A percentile compares a stretch with the other conserved stretches of the same genome.
These are phyloP conservation scores for Heliconius hermathena DNA, from an alignment of 1,140 invertebrate species.

Conservation along the genomic window DNA sequence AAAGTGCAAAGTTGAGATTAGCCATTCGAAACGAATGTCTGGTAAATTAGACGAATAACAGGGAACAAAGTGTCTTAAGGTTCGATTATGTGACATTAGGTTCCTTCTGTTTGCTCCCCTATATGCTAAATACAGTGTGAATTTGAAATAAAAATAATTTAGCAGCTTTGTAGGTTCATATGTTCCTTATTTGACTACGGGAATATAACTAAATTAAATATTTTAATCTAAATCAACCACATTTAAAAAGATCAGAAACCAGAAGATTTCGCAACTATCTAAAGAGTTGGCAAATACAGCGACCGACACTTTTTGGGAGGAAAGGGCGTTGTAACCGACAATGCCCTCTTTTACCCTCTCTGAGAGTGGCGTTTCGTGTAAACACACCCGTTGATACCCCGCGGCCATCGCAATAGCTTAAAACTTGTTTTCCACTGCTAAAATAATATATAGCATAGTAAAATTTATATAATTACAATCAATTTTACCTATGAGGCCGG, in stretches of 20 bases:
- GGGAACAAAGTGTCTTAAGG: not conserved
- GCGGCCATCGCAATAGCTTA: slow-evolving; percentile 55
- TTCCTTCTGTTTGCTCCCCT: not conserved
- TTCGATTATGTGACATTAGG: not conserved
- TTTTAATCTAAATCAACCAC: too few species aligned
- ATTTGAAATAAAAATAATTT: not conserved
- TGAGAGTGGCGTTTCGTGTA: slow-evolving; percentile 59
- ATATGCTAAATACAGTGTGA: not conserved
- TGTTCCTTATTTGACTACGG: too few species aligned
- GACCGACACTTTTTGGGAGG: slow-evolving; percentile 21
- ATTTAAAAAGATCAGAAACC: not conserved
- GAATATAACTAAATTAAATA: too few species aligned
- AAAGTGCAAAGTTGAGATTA: too few species aligned
- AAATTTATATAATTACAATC: not conserved
- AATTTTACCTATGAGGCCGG: not conserved
- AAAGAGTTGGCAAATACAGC: slow-evolving; percentile 25
- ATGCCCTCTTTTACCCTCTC: slow-evolving; percentile 27
- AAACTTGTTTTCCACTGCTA: slow-evolving; percentile 33
- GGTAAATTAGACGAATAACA: too few species aligned
- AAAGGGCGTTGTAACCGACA: slow-evolving; percentile 29
- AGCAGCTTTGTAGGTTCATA: too few species aligned
- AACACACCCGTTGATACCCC: slow-evolving; percentile 47
- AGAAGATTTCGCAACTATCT: slow-evolving; percentile 5
- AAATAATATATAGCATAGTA: not conserved
- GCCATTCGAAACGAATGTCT: too few species aligned